A percentile compares a stretch with the other conserved stretches of the same genome.
phyloP scores from a whole-genome alignment of 2,113 vertebrate genomes.

The Pelvicachromis taeniatus region DNA sequence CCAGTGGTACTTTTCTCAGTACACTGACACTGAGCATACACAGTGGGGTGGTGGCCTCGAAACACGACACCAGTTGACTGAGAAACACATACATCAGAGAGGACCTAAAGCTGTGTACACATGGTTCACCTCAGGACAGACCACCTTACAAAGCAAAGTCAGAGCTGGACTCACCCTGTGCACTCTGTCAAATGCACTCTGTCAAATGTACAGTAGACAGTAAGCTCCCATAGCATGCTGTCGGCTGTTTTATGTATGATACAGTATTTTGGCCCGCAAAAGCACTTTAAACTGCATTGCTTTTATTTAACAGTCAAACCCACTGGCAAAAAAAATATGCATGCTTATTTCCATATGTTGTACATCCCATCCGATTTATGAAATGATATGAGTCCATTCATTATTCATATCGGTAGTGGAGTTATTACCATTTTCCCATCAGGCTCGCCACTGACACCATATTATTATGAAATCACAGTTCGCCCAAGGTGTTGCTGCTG shows the following conservation, averaged over 20 bases:
- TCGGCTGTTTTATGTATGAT: constrained; percentile 1
- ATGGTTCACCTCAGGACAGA: constrained; percentile 53
- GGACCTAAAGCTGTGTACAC: constrained; percentile 76
- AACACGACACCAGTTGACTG: constrained; percentile 85
- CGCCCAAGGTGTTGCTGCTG: constrained; percentile 51
- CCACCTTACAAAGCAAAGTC: constrained; percentile 32
- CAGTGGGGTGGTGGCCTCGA: constrained; percentile 86
- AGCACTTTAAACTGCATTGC: not conserved
- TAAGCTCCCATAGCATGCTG: constrained; percentile 7
- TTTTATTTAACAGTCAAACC: constrained; percentile 21
- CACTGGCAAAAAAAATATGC: constrained; percentile 29
- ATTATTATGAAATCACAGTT: constrained; percentile 71
- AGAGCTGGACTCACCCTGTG: constrained; percentile 39
- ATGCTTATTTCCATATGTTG: constrained; percentile 59
- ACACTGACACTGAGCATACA: constrained; percentile 79
- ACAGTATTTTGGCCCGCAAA: not conserved
- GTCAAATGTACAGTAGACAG: constrained; percentile 28
- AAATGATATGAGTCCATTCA: constrained; percentile 67
- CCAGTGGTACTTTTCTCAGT: constrained; percentile 19
- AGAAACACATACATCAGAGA: constrained; percentile 93
- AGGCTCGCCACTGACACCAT: constrained; percentile 64
- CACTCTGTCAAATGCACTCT: constrained; percentile 16
- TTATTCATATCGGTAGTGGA: constrained; percentile 65
- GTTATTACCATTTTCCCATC: constrained; percentile 63
- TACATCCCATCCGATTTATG: constrained; percentile 55